Evolutionary conservation across 92 coral and sea anemone species (phyloP).

Genomic region (Epizoanthus scotinus): DNA sequence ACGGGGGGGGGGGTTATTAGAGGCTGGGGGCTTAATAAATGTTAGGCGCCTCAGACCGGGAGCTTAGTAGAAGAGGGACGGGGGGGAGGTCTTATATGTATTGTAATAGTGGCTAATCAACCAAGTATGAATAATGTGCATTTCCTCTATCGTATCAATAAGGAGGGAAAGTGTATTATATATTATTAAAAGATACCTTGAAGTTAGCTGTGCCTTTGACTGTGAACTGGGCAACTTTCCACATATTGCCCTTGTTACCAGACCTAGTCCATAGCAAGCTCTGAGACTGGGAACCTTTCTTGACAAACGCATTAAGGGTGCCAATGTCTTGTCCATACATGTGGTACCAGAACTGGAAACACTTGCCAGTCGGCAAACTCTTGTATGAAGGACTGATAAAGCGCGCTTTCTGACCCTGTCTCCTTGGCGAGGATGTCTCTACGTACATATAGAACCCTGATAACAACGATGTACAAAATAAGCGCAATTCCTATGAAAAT

Average conservation of each 20-base stretch:
- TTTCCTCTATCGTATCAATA: too few species aligned
- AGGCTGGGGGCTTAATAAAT: too few species aligned
- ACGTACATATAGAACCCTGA: conserved; percentile 76
- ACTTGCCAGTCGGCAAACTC: conserved; percentile 65
- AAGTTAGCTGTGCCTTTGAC: conserved; percentile 57
- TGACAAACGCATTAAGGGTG: conserved; percentile 63
- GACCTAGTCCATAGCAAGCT: conserved; percentile 61
- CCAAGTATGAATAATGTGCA: too few species aligned
- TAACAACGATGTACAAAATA: neutral
- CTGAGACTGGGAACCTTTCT: conserved; percentile 2
- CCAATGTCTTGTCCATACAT: conserved; percentile 86
- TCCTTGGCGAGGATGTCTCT: conserved; percentile 73
- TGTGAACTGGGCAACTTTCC: conserved; percentile 79
- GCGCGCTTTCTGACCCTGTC: conserved; percentile 75
- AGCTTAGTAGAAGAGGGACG: too few species aligned
- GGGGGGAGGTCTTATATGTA: too few species aligned
- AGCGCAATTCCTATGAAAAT: neutral
- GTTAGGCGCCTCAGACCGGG: too few species aligned
- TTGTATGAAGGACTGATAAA: conserved; percentile 63
- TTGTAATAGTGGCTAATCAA: too few species aligned
- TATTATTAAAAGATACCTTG: conserved; percentile 43
- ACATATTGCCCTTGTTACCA: conserved; percentile 76
- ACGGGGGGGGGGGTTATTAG: too few species aligned
- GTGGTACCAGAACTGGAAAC: conserved; percentile 94
- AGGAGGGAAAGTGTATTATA: neutral